Evolutionary conservation across 2,888 invertebrate species (phyloP), one percentile per base, ranked within the genome.

Genomic region (Odontothrips loti): DNA sequence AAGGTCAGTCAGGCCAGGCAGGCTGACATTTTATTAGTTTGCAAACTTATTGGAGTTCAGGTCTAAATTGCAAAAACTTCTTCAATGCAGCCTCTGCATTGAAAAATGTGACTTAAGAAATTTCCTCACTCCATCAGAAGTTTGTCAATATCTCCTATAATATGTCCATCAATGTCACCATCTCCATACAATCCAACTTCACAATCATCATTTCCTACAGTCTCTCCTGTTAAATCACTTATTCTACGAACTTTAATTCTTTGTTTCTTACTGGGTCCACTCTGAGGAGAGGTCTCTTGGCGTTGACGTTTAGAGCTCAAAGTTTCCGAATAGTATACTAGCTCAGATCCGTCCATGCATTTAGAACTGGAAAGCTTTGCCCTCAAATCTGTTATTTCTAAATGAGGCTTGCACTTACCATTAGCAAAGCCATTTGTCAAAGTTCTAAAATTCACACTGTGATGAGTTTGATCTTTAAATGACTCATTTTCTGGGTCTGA

Each of bases 61-160:
- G 34, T 43, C n/a, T n/a, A n/a, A n/a, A n/a, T 43, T 43, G 34
- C 34, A 6, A 43, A 43, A 43, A 43, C 34, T 43, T 43, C 34
- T 4, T 6, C 34, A 43, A 43, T 6, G 34, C 34, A 43, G 34
- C 6, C 34, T 43, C 34, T 6, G 2, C 34, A 43, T 43, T 43
- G 34, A 43, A 43, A 43, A 43, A 43, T 43, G 34, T 43, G 34
- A 43, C 34, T 43, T 43, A 43, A 6, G 34, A 43, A 43, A 4
- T 17, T 23, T 27, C 27, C 27, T 27, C 12, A 75, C 27, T 75
- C 68, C 68, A 75, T 75, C 23, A 75, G 27, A 75, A 75, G 68
- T 75, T 12, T 75, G 27, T 75, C 68, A 75, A 75, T 75, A 27
- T 75, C 68, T 10, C 68, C 27, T 23, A 75, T 23, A 75, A 75